Evolutionary conservation across 2,113 vertebrate genomes (phyloP), one percentile per base, ranked within the genome.

Genomic region (Brachypodius melanocephalos): DNA sequence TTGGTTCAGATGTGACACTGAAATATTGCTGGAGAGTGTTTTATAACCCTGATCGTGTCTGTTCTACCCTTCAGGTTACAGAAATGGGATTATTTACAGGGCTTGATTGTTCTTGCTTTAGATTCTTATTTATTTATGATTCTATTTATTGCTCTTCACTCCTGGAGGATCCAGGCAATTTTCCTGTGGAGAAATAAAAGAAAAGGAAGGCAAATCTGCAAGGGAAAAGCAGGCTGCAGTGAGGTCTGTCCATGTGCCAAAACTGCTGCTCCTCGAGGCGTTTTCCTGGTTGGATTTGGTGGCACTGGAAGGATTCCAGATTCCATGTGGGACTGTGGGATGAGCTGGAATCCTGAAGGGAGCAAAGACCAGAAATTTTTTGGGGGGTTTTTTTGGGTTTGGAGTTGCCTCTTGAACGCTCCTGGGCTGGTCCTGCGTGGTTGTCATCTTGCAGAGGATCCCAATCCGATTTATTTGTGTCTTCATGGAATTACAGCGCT

Each of bases 341-440:
- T 43, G 58, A 24, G 6, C 7, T 3, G 7, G 29, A 25, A 59
- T 14, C 26, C 6, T 73, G 59, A 28, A 24, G 8, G 72, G 48
- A 84, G 24, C 9, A 15, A 57, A 66, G 1, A 0, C 14, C 5
- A 14, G 29, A 26, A 46, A 42, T 24, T 0, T 0, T 3, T 40
- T 32, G 1, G 10, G 29, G 17, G 45, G 12, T 2, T 69, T 52
- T 42, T 25, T 16, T 48, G 28, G 17, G 52, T 24, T 11, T 15
- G 24, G 46, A 55, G 12, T 1, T 43, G 24, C 9, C 48, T 7
- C 17, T 71, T 0, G 8, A 57, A n/a, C 42, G 12, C 25, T 79
- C 2, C 2, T 0, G 3, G 32, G 61, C 21, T 88, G 1, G 0
- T 57, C 55, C 54, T 6, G 2, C 15, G 8, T 5, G 26, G 21